Percentiles rank a stretch among this genome's conserved stretches.
Conservation (phyloP, 2,113 vertebrate species). For the Narcine bancroftii region DNA sequence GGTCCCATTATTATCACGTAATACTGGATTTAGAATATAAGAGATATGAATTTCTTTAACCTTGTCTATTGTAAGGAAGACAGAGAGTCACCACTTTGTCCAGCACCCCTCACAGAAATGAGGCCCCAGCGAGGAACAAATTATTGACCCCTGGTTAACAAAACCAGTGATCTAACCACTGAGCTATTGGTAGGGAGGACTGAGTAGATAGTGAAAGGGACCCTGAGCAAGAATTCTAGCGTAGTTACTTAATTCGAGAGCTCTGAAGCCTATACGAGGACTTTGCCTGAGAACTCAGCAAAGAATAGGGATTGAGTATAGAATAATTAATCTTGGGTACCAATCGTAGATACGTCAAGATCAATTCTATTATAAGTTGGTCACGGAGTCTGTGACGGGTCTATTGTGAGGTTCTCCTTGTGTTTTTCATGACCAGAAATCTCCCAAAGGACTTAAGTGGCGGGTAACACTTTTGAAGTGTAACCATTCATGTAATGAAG, state of each 20-base stretch:
- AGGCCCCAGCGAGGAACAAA: too few species aligned
- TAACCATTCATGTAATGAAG: neutral
- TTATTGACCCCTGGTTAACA: too few species aligned
- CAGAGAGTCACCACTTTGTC: too few species aligned
- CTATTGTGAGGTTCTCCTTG: neutral
- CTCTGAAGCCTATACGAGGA: neutral
- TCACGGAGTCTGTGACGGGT: too few species aligned
- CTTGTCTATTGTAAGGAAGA: too few species aligned
- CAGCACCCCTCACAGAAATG: too few species aligned
- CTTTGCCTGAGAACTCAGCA: neutral
- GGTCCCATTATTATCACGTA: too few species aligned
- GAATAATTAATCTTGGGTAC: neutral
- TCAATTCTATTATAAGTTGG: too few species aligned
- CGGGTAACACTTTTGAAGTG: neutral
- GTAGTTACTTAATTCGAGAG: neutral
- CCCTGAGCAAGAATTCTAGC: neutral
- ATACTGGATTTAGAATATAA: too few species aligned
- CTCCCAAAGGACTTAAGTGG: neutral
- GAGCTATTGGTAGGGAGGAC: too few species aligned
- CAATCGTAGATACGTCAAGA: neutral
- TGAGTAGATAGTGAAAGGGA: neutral
- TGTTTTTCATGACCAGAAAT: neutral
- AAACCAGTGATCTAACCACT: too few species aligned
- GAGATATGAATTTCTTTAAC: too few species aligned
- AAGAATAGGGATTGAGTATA: neutral